Evolutionary conservation across 1,140 invertebrate species (phyloP).

Genomic region (Drosophila orosa): DNA sequence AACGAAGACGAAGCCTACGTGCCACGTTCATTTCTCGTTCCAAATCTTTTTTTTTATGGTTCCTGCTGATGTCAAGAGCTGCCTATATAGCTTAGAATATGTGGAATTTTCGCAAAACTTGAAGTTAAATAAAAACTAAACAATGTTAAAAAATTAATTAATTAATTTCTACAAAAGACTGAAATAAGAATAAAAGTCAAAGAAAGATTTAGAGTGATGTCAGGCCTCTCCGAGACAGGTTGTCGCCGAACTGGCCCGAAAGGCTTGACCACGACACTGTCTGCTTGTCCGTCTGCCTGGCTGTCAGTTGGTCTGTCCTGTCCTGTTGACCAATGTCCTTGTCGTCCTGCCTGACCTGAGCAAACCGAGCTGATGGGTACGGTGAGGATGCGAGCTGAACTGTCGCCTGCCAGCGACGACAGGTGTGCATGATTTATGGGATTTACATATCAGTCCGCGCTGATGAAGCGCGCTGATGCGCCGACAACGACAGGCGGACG

Average conservation of each 20-base stretch:
- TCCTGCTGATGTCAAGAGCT: not conserved
- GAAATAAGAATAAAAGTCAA: not conserved
- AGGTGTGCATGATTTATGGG: constrained; percentile 82
- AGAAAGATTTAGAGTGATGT: not conserved
- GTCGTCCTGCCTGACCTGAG: constrained; percentile 35
- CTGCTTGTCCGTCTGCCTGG: constrained; percentile 3
- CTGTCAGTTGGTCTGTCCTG: not conserved
- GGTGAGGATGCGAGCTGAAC: constrained; percentile 25
- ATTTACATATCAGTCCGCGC: constrained; percentile 78
- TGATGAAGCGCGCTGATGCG: constrained; percentile 77
- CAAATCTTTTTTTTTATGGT: not conserved
- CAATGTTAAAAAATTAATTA: not conserved
- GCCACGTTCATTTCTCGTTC: not conserved
- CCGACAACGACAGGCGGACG: constrained; percentile 67
- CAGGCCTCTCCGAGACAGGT: not conserved
- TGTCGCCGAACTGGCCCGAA: constrained; percentile 6
- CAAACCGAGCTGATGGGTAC: constrained; percentile 19
- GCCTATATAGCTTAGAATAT: not conserved
- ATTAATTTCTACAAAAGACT: not conserved
- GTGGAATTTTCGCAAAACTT: not conserved
- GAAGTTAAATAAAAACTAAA: not conserved
- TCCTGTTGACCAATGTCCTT: constrained; percentile 47
- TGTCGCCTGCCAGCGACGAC: constrained; percentile 71
- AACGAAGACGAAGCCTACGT: not conserved
- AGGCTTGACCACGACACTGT: constrained; percentile 56